Percentiles rank a stretch among this genome's conserved stretches.
These are phyloP conservation scores for Leptodirus hochenwartii DNA, from an alignment of 2,888 invertebrate genomes.

Conservation along the genomic window DNA sequence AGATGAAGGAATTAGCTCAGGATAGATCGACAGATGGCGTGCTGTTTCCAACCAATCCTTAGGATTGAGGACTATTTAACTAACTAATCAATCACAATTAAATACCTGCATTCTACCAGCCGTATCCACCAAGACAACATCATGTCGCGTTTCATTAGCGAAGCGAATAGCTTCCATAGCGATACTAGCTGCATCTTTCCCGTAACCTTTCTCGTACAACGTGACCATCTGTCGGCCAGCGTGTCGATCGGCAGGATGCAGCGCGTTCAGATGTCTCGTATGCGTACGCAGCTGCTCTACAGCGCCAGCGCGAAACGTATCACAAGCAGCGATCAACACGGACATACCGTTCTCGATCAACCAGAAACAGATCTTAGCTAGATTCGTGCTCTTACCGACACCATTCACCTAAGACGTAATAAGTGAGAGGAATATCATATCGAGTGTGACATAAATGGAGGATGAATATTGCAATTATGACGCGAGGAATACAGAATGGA, in stretches of 20 bases:
- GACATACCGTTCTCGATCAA: conserved; percentile 90
- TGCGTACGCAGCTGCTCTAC: conserved; percentile 97
- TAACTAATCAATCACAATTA: too few species aligned
- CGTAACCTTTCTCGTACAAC: conserved; percentile 95
- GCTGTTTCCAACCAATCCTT: too few species aligned
- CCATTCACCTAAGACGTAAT: conserved; percentile 54
- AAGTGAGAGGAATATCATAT: too few species aligned
- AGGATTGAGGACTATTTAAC: too few species aligned
- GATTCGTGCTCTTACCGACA: conserved; percentile 96
- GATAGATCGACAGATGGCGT: too few species aligned
- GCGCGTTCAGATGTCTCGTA: conserved; percentile 75
- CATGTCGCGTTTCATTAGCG: conserved; percentile 64
- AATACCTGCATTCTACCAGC: conserved; percentile 97
- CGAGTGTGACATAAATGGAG: too few species aligned
- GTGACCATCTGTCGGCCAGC: conserved; percentile 66
- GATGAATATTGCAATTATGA: too few species aligned
- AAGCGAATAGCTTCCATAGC: conserved; percentile 91
- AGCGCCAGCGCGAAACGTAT: conserved; percentile 97
- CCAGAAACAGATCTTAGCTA: conserved; percentile 99
- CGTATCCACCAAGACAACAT: conserved; percentile 94
- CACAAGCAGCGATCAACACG: conserved; percentile 96
- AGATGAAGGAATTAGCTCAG: too few species aligned
- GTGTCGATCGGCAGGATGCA: conserved; percentile 69
- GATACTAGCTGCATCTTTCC: conserved; percentile 97
- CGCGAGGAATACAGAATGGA: too few species aligned